Conservation (phyloP, 1,140 invertebrate genomes). For the Sycophaga agraensis region DNA sequence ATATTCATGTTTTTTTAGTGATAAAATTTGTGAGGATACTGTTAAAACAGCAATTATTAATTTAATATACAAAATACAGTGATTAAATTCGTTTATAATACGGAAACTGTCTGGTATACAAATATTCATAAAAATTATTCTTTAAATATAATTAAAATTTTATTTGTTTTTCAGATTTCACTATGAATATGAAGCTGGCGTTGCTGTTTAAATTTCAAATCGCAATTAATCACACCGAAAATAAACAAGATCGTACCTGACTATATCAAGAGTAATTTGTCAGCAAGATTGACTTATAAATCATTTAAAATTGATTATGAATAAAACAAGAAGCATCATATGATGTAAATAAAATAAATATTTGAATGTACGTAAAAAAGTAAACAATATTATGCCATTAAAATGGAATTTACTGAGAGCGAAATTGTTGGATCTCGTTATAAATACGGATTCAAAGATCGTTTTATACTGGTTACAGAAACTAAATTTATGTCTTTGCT, state of each 20-base stretch:
- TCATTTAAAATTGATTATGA: neutral
- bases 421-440: neutral
- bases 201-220: neutral
- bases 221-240: neutral
- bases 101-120: neutral
- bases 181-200: neutral
- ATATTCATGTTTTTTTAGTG: too few relatives aligned
- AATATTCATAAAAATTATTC: too few relatives aligned
- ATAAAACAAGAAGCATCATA: neutral
- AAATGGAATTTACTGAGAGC: neutral
- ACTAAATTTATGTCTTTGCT: neutral
- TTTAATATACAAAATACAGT: neutral
- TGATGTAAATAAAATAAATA: neutral
- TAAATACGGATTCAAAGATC: neutral
- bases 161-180: conserved; percentile 18
- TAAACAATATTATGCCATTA: neutral
- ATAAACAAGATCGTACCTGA: conserved; percentile 7
- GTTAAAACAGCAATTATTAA: neutral
- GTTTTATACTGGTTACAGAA: neutral
- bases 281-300: neutral
- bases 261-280: conserved; percentile 3
- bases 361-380: neutral
- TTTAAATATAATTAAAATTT: neutral
- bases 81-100: neutral
- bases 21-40: neutral